phyloP scores from a whole-genome alignment of 2,888 invertebrate genomes.

The Drosophila affinis region DNA sequence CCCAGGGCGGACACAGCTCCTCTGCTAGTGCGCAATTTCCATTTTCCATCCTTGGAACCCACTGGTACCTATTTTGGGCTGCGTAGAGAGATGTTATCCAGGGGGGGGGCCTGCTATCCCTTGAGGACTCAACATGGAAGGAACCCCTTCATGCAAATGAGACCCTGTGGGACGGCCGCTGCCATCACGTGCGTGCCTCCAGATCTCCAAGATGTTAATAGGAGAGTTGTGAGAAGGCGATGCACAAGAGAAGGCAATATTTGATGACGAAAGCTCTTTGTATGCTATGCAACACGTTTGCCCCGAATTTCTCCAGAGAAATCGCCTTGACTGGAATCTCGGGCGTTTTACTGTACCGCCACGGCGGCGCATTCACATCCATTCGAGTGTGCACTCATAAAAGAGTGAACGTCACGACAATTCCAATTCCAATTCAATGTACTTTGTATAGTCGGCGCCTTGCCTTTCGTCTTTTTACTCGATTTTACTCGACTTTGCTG shows the following conservation, averaged over 20 bases:
- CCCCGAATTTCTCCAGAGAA: background rate
- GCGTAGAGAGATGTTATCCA: background rate
- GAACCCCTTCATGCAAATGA: conserved; percentile 39
- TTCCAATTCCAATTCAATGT: no score
- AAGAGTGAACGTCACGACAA: no score
- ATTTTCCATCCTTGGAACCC: conserved; percentile 5
- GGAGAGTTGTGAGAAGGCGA: background rate
- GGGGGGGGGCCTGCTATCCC: background rate
- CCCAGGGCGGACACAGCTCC: background rate
- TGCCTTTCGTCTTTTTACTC: no score
- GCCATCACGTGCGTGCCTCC: background rate
- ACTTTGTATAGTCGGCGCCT: no score
- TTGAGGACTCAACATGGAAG: background rate
- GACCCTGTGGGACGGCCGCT: background rate
- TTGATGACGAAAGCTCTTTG: background rate
- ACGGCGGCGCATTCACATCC: background rate
- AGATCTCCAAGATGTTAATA: background rate
- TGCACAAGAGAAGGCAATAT: background rate
- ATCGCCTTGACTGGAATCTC: no score
- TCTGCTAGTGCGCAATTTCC: conserved; percentile 50
- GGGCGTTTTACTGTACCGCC: no score
- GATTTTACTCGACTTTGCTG: background rate
- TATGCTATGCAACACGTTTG: background rate
- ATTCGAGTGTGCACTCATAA: background rate
- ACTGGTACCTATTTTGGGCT: no score